Percentiles rank a stretch among this genome's conserved stretches.
Conservation (phyloP, 1,140 invertebrate genomes). For the Dreissena rostriformis region DNA sequence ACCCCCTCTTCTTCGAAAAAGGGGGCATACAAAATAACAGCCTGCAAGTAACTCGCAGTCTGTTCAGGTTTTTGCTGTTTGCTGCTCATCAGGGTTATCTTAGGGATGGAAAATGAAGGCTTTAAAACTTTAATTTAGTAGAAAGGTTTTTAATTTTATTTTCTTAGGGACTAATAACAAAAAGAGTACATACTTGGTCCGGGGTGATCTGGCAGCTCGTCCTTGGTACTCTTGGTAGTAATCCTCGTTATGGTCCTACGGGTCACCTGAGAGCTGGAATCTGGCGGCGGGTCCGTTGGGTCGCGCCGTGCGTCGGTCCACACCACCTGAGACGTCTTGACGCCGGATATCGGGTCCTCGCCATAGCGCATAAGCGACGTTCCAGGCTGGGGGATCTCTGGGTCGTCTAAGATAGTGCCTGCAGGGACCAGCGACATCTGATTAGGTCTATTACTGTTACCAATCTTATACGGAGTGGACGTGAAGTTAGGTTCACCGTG, state of each 20-base stretch:
- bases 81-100: too few relatives aligned
- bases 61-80: too few relatives aligned
- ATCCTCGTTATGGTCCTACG: slow-evolving; percentile 55
- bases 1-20: too few relatives aligned
- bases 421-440: slow-evolving; percentile 47
- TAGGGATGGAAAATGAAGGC: too few relatives aligned
- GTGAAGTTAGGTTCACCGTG: slow-evolving; percentile 23
- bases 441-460: slow-evolving; percentile 1
- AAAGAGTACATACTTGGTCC: too few relatives aligned
- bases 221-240: slow-evolving; percentile 37
- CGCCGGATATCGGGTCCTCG: slow-evolving; percentile 48
- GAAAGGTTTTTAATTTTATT: too few relatives aligned
- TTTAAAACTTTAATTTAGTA: too few relatives aligned
- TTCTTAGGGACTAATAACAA: too few relatives aligned
- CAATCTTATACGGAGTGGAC: slow-evolving; percentile 41
- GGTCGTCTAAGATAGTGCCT: slow-evolving; percentile 55
- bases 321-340: slow-evolving; percentile 50
- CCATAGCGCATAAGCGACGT: slow-evolving; percentile 48
- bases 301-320: slow-evolving; percentile 46
- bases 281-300: slow-evolving; percentile 49
- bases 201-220: slow-evolving; percentile 37
- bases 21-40: too few relatives aligned
- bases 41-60: too few relatives aligned
- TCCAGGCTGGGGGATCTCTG: slow-evolving; percentile 38
- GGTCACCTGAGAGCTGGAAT: slow-evolving; percentile 44